These are phyloP conservation scores for Coecobrya sp. DNA, from an alignment of 2,888 invertebrate species.

Conservation along the genomic window DNA sequence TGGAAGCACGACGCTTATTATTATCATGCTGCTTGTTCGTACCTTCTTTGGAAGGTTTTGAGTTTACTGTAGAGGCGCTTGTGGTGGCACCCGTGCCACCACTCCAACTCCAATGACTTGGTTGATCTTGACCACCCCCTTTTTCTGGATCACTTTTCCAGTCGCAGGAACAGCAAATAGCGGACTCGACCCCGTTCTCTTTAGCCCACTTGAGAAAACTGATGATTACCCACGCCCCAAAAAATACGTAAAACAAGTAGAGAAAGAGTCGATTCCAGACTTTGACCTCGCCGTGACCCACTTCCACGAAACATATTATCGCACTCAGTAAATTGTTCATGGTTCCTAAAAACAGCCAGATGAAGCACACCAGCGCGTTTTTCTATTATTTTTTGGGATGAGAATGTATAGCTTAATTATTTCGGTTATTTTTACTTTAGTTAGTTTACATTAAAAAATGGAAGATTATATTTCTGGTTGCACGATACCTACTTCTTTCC, in stretches of 20 bases:
- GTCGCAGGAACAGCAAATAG: background rate
- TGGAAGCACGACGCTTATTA: no score
- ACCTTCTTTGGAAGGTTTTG: no score
- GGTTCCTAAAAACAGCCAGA: background rate
- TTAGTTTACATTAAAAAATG: background rate
- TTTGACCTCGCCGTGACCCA: background rate
- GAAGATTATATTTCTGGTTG: background rate
- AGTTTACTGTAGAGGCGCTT: no score
- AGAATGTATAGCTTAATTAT: no score
- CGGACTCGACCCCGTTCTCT: background rate
- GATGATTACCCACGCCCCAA: background rate
- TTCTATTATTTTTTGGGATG: background rate
- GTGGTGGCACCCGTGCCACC: no score
- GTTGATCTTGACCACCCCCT: no score
- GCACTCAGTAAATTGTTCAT: background rate
- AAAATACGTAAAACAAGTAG: conserved; percentile 14
- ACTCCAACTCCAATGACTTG: no score
- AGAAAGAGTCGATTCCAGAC: background rate
- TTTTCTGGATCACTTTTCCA: no score
- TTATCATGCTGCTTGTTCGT: no score
- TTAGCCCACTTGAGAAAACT: conserved; percentile 6
- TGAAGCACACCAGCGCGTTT: background rate
- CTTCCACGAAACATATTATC: no score
- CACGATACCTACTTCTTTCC: conserved; percentile 39
- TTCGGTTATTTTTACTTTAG: no score